A percentile compares a stretch with the other conserved stretches of the same genome.
phyloP scores from a whole-genome alignment of 2,888 invertebrate species.

The Oegoconia quadripuncta region DNA sequence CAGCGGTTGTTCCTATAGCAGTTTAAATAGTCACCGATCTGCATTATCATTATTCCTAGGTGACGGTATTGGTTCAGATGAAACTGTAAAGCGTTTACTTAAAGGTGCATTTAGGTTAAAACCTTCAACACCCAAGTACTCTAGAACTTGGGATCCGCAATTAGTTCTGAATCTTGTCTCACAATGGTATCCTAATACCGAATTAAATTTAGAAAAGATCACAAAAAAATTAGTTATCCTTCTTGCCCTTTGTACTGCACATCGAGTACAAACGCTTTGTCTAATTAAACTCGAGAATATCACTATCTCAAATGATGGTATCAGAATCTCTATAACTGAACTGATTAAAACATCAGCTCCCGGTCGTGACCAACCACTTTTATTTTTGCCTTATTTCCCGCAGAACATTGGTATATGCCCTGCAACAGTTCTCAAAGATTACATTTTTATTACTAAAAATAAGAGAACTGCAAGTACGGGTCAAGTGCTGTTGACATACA shows the following conservation, averaged over 20 bases:
- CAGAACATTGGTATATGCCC: not conserved
- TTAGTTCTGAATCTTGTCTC: conserved; percentile 5
- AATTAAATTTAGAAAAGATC: not conserved
- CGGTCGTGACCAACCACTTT: not conserved
- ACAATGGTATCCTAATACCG: conserved; percentile 5
- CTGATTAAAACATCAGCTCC: not conserved
- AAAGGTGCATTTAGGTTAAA: conserved; percentile 17
- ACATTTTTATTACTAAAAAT: not conserved
- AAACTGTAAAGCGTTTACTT: conserved; percentile 11
- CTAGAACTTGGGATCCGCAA: conserved; percentile 10
- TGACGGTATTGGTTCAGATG: conserved; percentile 2
- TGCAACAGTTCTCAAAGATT: not conserved
- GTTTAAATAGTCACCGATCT: conserved; percentile 19
- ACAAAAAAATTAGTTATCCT: too few species aligned
- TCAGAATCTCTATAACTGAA: not conserved
- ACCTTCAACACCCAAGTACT: conserved; percentile 27
- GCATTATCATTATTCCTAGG: conserved; percentile 18
- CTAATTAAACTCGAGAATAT: not conserved
- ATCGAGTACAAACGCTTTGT: conserved; percentile 2
- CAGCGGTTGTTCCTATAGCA: conserved; percentile 17
- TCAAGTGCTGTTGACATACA: conserved; percentile 3
- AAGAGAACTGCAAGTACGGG: not conserved
- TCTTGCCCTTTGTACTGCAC: conserved; percentile 1
- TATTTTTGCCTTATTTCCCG: not conserved
- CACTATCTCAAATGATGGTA: not conserved